Base-by-base conservation (phyloP, 2,888 invertebrate genomes). In the Drosophila maculinotata region DNA sequence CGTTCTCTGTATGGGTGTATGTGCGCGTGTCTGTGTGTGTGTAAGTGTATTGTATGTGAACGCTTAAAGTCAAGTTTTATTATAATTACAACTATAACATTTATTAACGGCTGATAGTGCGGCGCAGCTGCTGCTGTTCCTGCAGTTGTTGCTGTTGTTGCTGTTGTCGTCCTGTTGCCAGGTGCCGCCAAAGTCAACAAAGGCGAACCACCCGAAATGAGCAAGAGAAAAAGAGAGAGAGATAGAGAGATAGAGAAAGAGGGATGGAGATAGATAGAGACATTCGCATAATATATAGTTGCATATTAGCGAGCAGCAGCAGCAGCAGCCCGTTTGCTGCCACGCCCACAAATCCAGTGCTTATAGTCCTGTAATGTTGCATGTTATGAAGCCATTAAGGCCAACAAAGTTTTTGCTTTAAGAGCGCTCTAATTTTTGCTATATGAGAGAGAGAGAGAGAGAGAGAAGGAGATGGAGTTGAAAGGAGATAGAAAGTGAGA, bases 11-110 rank as follows among this genome's bases (percentile, higher is more conserved):
- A 14, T 39, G 25, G 49, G 42, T 26, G 30, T 42, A 9, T 41
- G 38, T 30, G 7, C 49, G 23, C 23, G 38, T n/a, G 31, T 17
- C 10, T 49, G 38, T 45, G 14, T 47, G 54, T 51, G 51, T 28
- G 33, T 42, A 44, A 49, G 44, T 52, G 60, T 59, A 59, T 68
- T 48, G 60, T 71, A 53, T 58, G 69, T 59, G 39, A 59, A 44
- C 47, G 73, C 66, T 75, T 73, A 70, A 76, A 78, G 84, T 87
- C 85, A 84, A 84, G 80, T 79, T 84, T 84, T 84, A 84, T 84
- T 87, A 87, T 84, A 84, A 84, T 84, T 84, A 84, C 80, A 85
- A 87, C 80, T 87, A 84, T 87, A 87, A 82, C 84, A 82, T 79
- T 82, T 84, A 87, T 84, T 84, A 84, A 84, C 76, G 82, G 69